phyloP scores from a whole-genome alignment of 1,140 invertebrate genomes.

The Physella acuta region DNA sequence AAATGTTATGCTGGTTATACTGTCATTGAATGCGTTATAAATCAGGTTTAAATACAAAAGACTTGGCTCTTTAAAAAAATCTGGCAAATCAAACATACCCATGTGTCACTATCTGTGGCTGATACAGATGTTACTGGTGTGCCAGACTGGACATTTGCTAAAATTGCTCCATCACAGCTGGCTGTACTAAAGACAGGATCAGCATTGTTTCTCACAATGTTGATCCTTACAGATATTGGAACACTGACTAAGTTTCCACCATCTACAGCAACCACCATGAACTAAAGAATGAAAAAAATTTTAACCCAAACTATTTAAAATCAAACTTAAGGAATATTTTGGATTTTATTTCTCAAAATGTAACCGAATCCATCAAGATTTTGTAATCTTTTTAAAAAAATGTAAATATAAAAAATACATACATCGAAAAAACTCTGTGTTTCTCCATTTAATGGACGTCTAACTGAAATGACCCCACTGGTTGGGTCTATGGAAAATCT shows the following conservation, averaged over 20 bases:
- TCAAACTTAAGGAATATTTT: too few relatives aligned
- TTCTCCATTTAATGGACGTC: conserved; percentile 8
- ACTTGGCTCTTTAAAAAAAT: not conserved
- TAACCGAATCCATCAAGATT: too few relatives aligned
- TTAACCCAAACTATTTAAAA: too few relatives aligned
- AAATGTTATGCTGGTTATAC: not conserved
- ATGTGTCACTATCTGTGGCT: conserved; percentile 13
- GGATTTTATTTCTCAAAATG: too few relatives aligned
- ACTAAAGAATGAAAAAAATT: too few relatives aligned
- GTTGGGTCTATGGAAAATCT: conserved; percentile 1
- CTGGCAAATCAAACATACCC: conserved; percentile 1
- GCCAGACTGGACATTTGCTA: not conserved
- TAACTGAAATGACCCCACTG: conserved; percentile 15
- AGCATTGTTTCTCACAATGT: conserved; percentile 6
- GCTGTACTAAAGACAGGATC: conserved; percentile 6
- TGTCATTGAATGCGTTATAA: not conserved
- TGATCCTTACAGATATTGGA: not conserved
- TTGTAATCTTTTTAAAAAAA: too few relatives aligned
- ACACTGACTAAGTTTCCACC: conserved; percentile 10
- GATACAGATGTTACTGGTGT: not conserved
- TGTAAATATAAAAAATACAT: too few relatives aligned
- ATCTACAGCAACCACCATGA: conserved; percentile 20
- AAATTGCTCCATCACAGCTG: conserved; percentile 6
- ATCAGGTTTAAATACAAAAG: not conserved
- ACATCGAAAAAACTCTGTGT: too few relatives aligned